Conservation (phyloP, 2,888 invertebrate species). For the Linnaemya vulpina region DNA sequence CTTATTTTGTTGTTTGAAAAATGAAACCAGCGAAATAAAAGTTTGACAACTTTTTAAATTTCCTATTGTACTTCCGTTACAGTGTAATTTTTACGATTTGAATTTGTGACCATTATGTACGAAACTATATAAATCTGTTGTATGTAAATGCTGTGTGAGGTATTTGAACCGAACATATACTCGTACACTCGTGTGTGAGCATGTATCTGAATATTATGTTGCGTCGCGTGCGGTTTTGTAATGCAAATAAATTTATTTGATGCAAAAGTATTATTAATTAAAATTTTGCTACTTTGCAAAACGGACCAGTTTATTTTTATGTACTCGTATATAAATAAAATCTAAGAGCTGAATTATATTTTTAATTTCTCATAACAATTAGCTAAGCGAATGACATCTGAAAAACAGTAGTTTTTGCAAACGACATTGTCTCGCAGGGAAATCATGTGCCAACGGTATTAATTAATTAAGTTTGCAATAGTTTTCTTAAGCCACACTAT, state of each 20-base stretch:
- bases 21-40: neutral
- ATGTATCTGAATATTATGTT: no score
- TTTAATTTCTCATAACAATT: neutral
- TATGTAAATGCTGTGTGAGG: neutral
- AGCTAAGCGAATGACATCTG: neutral
- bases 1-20: neutral
- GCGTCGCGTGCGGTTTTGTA: slow-evolving; percentile 11
- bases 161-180: neutral
- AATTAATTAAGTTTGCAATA: neutral
- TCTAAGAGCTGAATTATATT: neutral
- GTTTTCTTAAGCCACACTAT: neutral
- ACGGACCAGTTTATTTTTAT: neutral
- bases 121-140: no score
- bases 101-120: neutral
- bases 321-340: neutral
- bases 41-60: slow-evolving; percentile 3
- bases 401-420: neutral
- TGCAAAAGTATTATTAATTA: slow-evolving; percentile 9
- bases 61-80: slow-evolving; percentile 8
- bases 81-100: neutral
- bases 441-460: neutral
- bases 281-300: slow-evolving; percentile 6
- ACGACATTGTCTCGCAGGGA: neutral
- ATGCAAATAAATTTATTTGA: neutral
- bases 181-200: neutral